Percentiles rank a stretch among this genome's conserved stretches.
Conservation (phyloP, 2,113 vertebrate species). For the Oryctolagus cuniculus region mOryCun1.1 NC_091444.1:55978501-55979000, state of each 20-base stretch:
- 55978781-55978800: neutral
- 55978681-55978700: neutral
- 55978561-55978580: neutral
- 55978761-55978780: neutral
- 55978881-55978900: neutral
- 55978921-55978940: neutral
- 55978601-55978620: neutral
- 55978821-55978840: neutral
- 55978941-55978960: neutral
- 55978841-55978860: neutral
- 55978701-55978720: neutral
- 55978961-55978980: neutral
- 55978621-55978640: neutral
- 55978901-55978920: neutral
- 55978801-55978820: neutral
- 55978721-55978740: neutral
- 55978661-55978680: neutral
- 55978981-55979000: neutral
- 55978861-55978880: neutral
- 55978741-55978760: neutral
- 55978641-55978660: neutral
- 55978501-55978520: neutral
- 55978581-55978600: neutral
- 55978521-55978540: fast-evolving
- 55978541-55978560: neutral